Evolutionary conservation across 2,797 vertebrate genomes (phyloP), one percentile per base, ranked within the genome.

Genomic region (Pseudopleuronectes americanus): DNA sequence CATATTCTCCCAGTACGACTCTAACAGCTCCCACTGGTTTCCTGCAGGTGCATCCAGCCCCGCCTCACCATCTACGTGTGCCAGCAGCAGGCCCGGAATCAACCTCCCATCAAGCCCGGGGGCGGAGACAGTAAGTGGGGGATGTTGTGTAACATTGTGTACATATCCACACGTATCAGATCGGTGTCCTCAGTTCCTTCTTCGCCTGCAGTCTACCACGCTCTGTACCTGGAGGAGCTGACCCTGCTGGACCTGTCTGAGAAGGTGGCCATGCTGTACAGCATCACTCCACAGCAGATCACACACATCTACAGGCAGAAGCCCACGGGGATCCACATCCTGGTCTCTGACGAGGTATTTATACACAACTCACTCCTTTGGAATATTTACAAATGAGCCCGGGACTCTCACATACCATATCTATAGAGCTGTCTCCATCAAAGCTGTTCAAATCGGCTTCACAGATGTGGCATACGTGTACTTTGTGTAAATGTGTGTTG

Each of bases 1-100:
- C 16, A 4, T 62, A 22, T 58, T 55, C 1, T 8, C 16, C 6
- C 6, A 2, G 4, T 14, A 1, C 10, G 3, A 17, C 10, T 14
- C 5, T 23, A 21, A 19, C 49, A 24, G 31, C 23, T 8, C 69
- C 56, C 70, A 43, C 60, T 76, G 49, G 17, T 4, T 0, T 57
- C 8, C 43, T 52, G 1, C 81, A 92, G 89, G 84, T 87, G 63
- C 33, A 43, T 92, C 23, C 74, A 96, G 81, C 96, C 97, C 0
- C 95, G 97, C 71, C 96, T 99, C 84, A 98, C 96, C 82, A 94
- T 99, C 80, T 98, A 98, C 48, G 95, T 98, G 57, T 96, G 96
- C 82, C 97, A 97, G 92, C 96, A 97, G 76, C 96, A 96, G 85
- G 92, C 84, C 87, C 92, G 92, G 9, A 90, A 78, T 2, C 93